phyloP scores from a whole-genome alignment of 2,888 invertebrate species.

The Aleiodes alternator region DNA sequence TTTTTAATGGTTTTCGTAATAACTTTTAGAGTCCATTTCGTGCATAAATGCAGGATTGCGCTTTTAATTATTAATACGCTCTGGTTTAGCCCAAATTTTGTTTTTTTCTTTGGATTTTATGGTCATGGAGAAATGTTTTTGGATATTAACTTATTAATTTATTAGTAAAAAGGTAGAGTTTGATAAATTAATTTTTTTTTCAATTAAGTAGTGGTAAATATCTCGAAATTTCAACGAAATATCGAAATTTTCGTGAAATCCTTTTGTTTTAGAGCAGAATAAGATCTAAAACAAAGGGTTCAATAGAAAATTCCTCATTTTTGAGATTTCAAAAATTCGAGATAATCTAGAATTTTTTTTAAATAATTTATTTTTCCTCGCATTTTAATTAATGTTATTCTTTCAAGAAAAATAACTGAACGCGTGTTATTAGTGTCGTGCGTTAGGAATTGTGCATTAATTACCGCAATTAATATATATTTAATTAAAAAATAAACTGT shows the following conservation, averaged over 20 bases:
- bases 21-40: background rate
- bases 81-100: background rate
- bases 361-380: background rate
- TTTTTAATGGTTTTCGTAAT: slow-evolving; percentile 32
- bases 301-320: too few relatives aligned
- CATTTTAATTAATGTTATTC: background rate
- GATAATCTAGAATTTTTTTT: too few relatives aligned
- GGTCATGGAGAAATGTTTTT: background rate
- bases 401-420: slow-evolving; percentile 1
- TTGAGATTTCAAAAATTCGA: too few relatives aligned
- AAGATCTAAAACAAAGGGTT: too few relatives aligned
- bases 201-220: too few relatives aligned
- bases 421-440: slow-evolving; percentile 25
- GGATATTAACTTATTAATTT: background rate
- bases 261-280: too few relatives aligned
- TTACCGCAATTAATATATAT: background rate
- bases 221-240: too few relatives aligned
- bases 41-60: slow-evolving; percentile 6
- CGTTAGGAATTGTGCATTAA: slow-evolving; percentile 34
- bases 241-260: too few relatives aligned
- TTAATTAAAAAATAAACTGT: background rate
- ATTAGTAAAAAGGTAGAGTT: too few relatives aligned
- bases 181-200: too few relatives aligned
- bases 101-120: background rate
- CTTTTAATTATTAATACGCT: background rate